These are phyloP conservation scores for Phortica magna DNA, from an alignment of 2,888 invertebrate genomes.

Conservation along the genomic window DNA sequence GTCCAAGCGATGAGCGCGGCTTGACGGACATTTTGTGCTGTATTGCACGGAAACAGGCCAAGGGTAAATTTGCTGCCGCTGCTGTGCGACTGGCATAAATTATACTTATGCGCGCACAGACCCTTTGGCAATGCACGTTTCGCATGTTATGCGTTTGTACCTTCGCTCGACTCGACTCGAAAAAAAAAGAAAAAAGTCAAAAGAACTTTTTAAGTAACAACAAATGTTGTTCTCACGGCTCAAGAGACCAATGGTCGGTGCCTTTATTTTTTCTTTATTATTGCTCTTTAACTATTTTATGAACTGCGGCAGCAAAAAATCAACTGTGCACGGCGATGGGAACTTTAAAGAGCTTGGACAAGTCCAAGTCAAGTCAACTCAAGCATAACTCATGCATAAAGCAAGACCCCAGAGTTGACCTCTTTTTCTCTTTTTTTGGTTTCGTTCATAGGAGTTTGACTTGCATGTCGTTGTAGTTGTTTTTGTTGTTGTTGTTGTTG, in stretches of 20 bases:
- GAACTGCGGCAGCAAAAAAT: not conserved
- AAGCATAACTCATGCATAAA: constrained; percentile 28
- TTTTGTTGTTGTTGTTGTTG: constrained; percentile 8
- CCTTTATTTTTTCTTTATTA: constrained; percentile 15
- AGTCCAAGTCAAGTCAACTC: constrained; percentile 11
- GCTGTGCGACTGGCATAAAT: constrained; percentile 57
- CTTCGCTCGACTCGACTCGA: not conserved
- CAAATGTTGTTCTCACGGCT: constrained; percentile 60
- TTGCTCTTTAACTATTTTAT: constrained; percentile 13
- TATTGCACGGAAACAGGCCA: constrained; percentile 9
- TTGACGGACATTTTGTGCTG: too few relatives aligned
- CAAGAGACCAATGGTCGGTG: constrained; percentile 35
- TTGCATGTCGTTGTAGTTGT: not conserved
- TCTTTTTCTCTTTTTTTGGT: constrained; percentile 11
- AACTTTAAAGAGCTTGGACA: not conserved
- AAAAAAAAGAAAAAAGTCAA: not conserved
- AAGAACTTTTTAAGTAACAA: constrained; percentile 7
- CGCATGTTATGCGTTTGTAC: constrained; percentile 39
- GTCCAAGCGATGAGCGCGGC: constrained; percentile 43
- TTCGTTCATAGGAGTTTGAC: not conserved
- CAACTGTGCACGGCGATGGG: too few relatives aligned
- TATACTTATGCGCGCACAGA: constrained; percentile 59
- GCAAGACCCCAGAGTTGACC: constrained; percentile 27
- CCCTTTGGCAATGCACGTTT: constrained; percentile 68
- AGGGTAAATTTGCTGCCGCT: constrained; percentile 13